Conservation (phyloP, 2,113 vertebrate genomes). For the Protomyctophum bolini region DNA sequence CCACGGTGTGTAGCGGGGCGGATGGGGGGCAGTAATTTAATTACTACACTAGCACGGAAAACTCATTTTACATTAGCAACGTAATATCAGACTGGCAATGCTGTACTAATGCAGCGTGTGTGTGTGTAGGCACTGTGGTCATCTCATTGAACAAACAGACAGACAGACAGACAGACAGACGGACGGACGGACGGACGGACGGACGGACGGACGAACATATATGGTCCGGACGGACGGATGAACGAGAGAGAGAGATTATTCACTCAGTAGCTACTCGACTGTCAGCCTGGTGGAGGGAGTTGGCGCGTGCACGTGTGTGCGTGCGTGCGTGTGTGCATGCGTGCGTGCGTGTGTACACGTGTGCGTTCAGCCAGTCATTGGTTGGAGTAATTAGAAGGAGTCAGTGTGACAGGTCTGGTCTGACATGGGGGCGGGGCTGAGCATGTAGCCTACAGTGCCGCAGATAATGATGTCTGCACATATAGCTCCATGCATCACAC, state of each 20-base stretch:
- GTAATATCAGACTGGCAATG: not conserved
- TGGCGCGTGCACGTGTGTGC: too few species aligned
- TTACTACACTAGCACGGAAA: not conserved
- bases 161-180: not conserved
- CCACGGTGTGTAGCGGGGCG: not conserved
- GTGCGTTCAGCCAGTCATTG: conserved; percentile 17
- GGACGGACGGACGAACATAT: too few species aligned
- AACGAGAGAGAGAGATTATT: not conserved
- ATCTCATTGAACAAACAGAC: conserved; percentile 1
- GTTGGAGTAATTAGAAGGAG: conserved; percentile 50
- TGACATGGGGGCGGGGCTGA: not conserved
- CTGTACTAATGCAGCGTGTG: not conserved
- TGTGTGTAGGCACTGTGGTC: not conserved
- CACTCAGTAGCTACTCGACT: too few species aligned
- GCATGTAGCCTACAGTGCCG: conserved; percentile 17
- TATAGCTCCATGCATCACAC: conserved; percentile 29
- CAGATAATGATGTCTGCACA: conserved; percentile 46
- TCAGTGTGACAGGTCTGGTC: conserved; percentile 25
- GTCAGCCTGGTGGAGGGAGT: too few species aligned
- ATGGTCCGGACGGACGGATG: too few species aligned
- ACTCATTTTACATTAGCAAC: not conserved
- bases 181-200: too few species aligned
- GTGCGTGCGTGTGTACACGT: too few species aligned
- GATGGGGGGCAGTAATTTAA: conserved; percentile 5
- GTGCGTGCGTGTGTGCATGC: too few species aligned